Conservation (phyloP, 2,888 invertebrate genomes). For the Scaptomyza tumidula region DNA sequence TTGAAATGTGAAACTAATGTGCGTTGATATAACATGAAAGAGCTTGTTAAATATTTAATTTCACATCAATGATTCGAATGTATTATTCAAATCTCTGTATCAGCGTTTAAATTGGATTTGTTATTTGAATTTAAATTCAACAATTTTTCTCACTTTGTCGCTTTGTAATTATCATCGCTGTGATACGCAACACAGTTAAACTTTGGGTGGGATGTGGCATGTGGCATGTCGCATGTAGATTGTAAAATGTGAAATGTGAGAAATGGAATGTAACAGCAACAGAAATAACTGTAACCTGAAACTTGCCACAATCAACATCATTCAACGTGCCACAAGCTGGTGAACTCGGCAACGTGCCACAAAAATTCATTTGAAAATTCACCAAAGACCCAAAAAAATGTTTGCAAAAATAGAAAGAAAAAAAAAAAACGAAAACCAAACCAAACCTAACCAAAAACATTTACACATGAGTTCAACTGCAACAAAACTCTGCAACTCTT, state of each 20-base stretch:
- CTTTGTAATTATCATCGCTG: slow-evolving; percentile 3
- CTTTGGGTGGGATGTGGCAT: background rate
- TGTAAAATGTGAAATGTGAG: background rate
- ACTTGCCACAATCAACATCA: slow-evolving; percentile 23
- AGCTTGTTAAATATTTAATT: slow-evolving; percentile 23
- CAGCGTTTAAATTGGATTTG: slow-evolving; percentile 14
- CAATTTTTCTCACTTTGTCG: background rate
- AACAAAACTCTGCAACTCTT: background rate
- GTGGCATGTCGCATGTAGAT: background rate
- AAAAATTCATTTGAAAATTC: slow-evolving; percentile 59
- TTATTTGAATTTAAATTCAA: background rate
- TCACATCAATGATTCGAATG: background rate
- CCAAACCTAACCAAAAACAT: slow-evolving; percentile 2
- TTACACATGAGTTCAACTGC: background rate
- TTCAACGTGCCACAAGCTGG: slow-evolving; percentile 37
- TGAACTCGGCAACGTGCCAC: slow-evolving; percentile 18
- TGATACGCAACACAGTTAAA: background rate
- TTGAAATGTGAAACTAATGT: background rate
- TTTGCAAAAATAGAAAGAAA: background rate
- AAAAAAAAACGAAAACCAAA: background rate
- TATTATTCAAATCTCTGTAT: background rate
- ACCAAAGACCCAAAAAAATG: slow-evolving; percentile 1
- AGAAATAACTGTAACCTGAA: slow-evolving; percentile 6
- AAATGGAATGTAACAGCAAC: slow-evolving; percentile 2
- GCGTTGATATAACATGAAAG: slow-evolving; percentile 1